Percentiles rank a stretch among this genome's conserved stretches.
These are phyloP conservation scores for Cladopsammia gracilis DNA, from an alignment of 64 coral and sea anemone genomes.

Conservation along the genomic window DNA sequence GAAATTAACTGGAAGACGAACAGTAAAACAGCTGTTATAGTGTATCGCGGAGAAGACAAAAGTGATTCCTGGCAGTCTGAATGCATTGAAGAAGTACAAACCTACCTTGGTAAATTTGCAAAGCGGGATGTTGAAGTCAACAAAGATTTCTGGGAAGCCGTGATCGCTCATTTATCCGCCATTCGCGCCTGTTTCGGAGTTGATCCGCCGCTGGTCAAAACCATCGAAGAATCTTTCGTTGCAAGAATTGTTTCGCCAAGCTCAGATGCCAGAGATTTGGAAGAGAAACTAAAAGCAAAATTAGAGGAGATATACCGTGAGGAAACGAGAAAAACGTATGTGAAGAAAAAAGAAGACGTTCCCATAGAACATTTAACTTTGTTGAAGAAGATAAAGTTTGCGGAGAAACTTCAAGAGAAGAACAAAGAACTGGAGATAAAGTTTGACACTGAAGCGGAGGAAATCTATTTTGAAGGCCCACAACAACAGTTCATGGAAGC, in stretches of 20 bases:
- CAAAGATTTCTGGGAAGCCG: slow-evolving; percentile 30
- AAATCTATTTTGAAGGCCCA: slow-evolving; percentile 57
- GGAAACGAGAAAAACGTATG: slow-evolving; percentile 53
- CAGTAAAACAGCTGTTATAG: slow-evolving; percentile 16
- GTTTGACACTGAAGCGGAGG: slow-evolving; percentile 46
- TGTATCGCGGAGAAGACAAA: slow-evolving; percentile 25
- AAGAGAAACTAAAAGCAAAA: background rate
- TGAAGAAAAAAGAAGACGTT: slow-evolving; percentile 19
- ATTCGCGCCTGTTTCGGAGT: slow-evolving; percentile 13
- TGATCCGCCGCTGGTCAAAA: slow-evolving; percentile 21
- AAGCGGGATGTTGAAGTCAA: background rate
- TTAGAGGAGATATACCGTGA: slow-evolving; percentile 21
- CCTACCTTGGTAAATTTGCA: slow-evolving; percentile 36
- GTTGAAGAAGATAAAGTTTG: slow-evolving; percentile 63
- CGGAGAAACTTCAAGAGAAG: slow-evolving; percentile 46
- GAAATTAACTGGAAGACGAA: slow-evolving; percentile 49
- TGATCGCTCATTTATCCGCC: background rate
- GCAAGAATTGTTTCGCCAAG: slow-evolving; percentile 1
- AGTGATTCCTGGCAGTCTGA: slow-evolving; percentile 35
- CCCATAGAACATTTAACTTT: slow-evolving; percentile 65
- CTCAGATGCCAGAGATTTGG: background rate
- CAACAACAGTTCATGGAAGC: slow-evolving; percentile 48
- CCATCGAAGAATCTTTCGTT: background rate
- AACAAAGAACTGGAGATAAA: slow-evolving; percentile 59
- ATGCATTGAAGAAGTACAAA: slow-evolving; percentile 52